phyloP scores from a whole-genome alignment of 2,888 invertebrate genomes.

The Mesodorylaimus sp. region DNA sequence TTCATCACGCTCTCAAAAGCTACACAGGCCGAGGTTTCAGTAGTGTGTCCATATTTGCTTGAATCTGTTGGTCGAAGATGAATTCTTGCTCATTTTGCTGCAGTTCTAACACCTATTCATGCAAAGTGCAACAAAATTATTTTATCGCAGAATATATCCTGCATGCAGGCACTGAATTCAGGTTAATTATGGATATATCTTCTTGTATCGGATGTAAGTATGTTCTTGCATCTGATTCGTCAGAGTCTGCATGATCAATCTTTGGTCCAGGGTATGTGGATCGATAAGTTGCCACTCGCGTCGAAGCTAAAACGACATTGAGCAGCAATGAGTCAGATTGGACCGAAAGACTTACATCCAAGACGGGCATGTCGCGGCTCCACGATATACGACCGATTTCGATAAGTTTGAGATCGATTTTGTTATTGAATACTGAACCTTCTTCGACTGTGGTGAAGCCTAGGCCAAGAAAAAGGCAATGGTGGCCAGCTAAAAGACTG shows the following conservation, averaged over 20 bases:
- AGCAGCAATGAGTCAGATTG: too few relatives aligned
- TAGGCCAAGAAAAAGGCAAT: neutral
- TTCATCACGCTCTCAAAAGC: too few relatives aligned
- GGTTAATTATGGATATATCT: constrained; percentile 10
- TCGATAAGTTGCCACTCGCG: constrained; percentile 27
- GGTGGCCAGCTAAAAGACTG: too few relatives aligned
- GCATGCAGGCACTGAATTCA: too few relatives aligned
- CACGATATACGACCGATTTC: constrained; percentile 29
- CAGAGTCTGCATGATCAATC: constrained; percentile 26
- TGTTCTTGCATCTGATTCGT: constrained; percentile 28
- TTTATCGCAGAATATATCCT: too few relatives aligned
- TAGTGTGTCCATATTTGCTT: too few relatives aligned
- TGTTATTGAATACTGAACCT: constrained; percentile 19
- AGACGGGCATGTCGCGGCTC: constrained; percentile 28
- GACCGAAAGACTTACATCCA: constrained; percentile 23
- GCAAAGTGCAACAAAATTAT: too few relatives aligned
- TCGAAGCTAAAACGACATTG: constrained; percentile 21
- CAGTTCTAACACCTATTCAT: too few relatives aligned
- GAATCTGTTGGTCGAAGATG: too few relatives aligned
- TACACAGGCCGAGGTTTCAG: too few relatives aligned
- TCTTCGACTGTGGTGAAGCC: constrained; percentile 29
- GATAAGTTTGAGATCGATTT: constrained; percentile 21
- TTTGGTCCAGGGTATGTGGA: constrained; percentile 20
- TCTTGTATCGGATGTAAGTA: constrained; percentile 15
- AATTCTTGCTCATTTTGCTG: too few relatives aligned